Conservation (phyloP, 92 coral and sea anemone genomes). For the Palythoa grandis region DNA sequence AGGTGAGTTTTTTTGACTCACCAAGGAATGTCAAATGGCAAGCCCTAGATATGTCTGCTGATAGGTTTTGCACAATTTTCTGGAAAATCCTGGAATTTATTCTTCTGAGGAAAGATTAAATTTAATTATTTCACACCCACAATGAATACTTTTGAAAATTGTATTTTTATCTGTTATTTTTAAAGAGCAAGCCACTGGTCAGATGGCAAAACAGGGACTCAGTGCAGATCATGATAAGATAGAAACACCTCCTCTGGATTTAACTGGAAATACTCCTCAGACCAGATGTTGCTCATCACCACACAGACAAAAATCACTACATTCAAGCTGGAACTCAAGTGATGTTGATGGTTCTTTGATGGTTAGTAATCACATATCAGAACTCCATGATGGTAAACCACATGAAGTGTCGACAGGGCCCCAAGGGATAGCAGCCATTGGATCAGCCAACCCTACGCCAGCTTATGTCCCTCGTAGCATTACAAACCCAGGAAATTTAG, state of each 20-base stretch:
- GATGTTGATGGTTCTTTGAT: conserved; percentile 6
- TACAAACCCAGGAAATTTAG: conserved; percentile 22
- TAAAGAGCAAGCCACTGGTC: conserved; percentile 34
- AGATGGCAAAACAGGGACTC: background rate
- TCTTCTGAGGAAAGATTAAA: too few relatives aligned
- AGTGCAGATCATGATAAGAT: background rate
- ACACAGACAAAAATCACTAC: background rate
- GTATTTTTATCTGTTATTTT: background rate
- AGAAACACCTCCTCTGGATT: conserved; percentile 27
- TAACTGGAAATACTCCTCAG: background rate
- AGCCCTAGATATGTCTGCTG: too few relatives aligned
- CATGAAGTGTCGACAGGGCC: background rate
- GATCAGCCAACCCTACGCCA: background rate
- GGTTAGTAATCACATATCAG: background rate
- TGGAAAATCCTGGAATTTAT: too few relatives aligned
- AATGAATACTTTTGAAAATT: background rate
- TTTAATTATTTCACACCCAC: too few relatives aligned
- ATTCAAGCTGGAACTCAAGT: background rate
- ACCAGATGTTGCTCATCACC: conserved; percentile 10
- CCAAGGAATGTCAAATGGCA: too few relatives aligned
- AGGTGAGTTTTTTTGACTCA: too few relatives aligned
- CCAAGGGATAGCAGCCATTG: background rate
- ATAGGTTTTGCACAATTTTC: too few relatives aligned
- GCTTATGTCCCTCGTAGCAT: background rate
- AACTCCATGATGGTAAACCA: background rate